Conservation (phyloP, 2,113 vertebrate species). For the Colius striatus region DNA sequence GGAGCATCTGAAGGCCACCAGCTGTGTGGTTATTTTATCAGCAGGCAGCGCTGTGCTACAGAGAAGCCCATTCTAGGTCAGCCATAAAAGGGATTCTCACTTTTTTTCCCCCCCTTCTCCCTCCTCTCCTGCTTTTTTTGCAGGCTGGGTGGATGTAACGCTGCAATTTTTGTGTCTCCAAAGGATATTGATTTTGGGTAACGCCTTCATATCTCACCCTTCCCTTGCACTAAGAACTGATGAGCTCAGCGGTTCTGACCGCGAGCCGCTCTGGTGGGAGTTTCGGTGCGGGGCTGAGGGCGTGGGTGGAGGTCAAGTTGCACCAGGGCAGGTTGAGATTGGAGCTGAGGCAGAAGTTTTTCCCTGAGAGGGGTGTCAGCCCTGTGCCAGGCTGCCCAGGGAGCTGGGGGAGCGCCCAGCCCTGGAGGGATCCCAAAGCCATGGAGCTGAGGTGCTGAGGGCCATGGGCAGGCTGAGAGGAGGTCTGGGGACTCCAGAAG, state of each 20-base stretch:
- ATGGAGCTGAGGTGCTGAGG: too few relatives aligned
- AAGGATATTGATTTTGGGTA: constrained; percentile 7
- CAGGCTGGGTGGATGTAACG: not conserved
- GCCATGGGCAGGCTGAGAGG: too few relatives aligned
- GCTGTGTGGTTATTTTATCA: constrained; percentile 66
- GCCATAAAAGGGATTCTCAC: constrained; percentile 36
- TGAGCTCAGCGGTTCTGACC: not conserved
- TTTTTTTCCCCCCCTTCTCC: rapidly evolving
- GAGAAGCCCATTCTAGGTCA: constrained; percentile 70
- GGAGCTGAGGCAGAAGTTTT: too few relatives aligned
- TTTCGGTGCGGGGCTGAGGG: not conserved
- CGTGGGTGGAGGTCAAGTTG: not conserved
- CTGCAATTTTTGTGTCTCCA: not conserved
- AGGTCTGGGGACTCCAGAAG: too few relatives aligned
- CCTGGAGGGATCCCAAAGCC: too few relatives aligned
- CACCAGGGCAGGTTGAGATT: too few relatives aligned
- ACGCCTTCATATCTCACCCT: not conserved
- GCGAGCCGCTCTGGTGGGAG: not conserved
- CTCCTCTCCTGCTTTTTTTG: not conserved
- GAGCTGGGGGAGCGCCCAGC: too few relatives aligned
- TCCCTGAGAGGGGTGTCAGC: too few relatives aligned
- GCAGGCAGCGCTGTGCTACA: constrained; percentile 70
- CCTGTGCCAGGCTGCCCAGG: too few relatives aligned
- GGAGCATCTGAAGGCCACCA: not conserved
- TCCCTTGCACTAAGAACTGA: not conserved